Percentiles rank a stretch among this genome's conserved stretches.
phyloP scores from a whole-genome alignment of 2,113 vertebrate species.

The Nibea albiflora region DNA sequence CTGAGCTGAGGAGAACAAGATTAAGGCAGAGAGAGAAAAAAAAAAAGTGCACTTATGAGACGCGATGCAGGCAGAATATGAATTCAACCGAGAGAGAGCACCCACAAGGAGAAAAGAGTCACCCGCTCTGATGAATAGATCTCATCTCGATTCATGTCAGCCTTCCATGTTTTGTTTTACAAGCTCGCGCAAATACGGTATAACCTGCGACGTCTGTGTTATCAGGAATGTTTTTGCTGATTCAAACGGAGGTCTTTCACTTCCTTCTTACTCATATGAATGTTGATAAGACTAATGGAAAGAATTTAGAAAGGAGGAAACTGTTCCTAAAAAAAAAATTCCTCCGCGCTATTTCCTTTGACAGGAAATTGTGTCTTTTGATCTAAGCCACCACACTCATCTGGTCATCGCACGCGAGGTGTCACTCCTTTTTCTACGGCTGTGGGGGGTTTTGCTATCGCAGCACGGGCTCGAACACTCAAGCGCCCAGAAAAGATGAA shows the following conservation, averaged over 20 bases:
- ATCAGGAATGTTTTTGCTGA: slow-evolving; percentile 35
- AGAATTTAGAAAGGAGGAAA: slow-evolving; percentile 61
- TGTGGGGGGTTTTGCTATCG: background rate
- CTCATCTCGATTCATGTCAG: slow-evolving; percentile 46
- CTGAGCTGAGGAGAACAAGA: background rate
- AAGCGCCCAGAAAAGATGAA: slow-evolving; percentile 10
- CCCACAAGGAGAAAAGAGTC: slow-evolving; percentile 47
- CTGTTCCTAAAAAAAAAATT: slow-evolving; percentile 18
- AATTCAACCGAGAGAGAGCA: background rate
- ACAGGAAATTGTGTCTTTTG: slow-evolving; percentile 79
- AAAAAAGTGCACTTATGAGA: slow-evolving; percentile 1
- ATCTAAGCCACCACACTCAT: slow-evolving; percentile 70
- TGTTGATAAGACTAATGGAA: slow-evolving; percentile 62
- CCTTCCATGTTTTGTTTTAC: slow-evolving; percentile 5
- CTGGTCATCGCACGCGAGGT: slow-evolving; percentile 63
- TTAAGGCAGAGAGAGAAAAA: background rate
- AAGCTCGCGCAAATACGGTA: background rate
- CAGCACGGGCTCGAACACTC: background rate
- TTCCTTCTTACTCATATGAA: slow-evolving; percentile 5
- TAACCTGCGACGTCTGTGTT: background rate
- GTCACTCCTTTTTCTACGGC: slow-evolving; percentile 31
- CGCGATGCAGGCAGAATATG: slow-evolving; percentile 16
- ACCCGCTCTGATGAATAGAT: slow-evolving; percentile 47
- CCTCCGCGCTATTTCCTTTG: slow-evolving; percentile 64
- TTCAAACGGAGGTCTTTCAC: slow-evolving; percentile 27